phyloP scores from a whole-genome alignment of 23 tunicate genomes.

The Halocynthia roretzi region DNA sequence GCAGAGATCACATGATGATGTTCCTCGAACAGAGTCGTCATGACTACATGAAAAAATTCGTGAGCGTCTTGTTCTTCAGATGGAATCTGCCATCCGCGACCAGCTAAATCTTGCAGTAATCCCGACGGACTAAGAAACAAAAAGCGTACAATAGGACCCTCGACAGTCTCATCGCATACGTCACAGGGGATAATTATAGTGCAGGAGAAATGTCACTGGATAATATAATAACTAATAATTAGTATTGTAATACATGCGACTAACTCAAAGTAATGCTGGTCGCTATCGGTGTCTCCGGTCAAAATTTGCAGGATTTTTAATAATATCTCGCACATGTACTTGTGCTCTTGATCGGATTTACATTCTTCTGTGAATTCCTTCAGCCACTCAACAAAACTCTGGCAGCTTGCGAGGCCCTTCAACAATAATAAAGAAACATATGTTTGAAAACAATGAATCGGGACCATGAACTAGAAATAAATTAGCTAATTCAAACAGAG shows the following conservation, averaged over 20 bases:
- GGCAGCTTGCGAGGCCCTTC: neutral
- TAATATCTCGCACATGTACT: neutral
- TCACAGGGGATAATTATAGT: neutral
- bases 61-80: conserved; percentile 90
- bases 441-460: neutral
- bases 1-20: neutral
- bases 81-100: conserved; percentile 72
- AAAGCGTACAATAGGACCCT: neutral
- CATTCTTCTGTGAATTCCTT: neutral
- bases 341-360: neutral
- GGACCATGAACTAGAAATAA: no score
- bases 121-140: conserved; percentile 31
- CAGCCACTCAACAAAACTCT: neutral
- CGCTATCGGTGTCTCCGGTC: conserved; percentile 1
- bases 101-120: conserved; percentile 31
- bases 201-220: neutral
- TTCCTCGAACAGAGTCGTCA: conserved; percentile 67
- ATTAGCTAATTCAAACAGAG: no score
- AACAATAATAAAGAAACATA: neutral
- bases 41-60: conserved; percentile 70
- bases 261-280: neutral
- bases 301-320: neutral
- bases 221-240: neutral
- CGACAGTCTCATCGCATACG: neutral
- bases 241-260: conserved; percentile 1